phyloP scores from a whole-genome alignment of 2,113 vertebrate genomes.

The Connochaetes taurinus region DNA sequence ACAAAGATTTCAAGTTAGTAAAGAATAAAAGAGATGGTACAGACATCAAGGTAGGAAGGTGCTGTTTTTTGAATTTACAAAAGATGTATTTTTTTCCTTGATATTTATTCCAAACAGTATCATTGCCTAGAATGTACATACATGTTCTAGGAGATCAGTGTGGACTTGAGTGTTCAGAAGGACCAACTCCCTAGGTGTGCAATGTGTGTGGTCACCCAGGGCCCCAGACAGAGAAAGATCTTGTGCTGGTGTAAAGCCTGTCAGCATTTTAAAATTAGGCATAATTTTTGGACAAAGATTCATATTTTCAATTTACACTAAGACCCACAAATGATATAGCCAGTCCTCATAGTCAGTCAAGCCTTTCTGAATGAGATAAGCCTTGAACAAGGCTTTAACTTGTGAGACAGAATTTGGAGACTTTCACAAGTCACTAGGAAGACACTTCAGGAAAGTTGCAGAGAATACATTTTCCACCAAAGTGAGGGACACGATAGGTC shows the following conservation, averaged over 20 bases:
- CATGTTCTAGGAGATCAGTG: not conserved
- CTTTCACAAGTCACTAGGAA: not conserved
- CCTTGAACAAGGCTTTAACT: not conserved
- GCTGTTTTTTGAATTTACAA: not conserved
- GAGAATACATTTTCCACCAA: not conserved
- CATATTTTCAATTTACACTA: not conserved
- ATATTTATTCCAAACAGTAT: not conserved
- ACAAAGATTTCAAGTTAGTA: not conserved
- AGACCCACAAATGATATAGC: not conserved
- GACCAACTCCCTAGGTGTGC: fast-evolving
- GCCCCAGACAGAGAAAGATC: fast-evolving
- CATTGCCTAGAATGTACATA: not conserved
- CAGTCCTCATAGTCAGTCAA: not conserved
- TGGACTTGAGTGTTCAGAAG: not conserved
- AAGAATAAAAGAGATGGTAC: not conserved
- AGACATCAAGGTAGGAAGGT: not conserved
- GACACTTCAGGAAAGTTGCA: not conserved
- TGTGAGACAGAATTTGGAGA: not conserved
- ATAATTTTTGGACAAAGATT: not conserved
- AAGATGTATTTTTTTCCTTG: not conserved
- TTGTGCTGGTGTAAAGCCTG: not conserved
- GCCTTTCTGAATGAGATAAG: not conserved
- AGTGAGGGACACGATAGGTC: not conserved
- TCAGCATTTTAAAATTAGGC: not conserved
- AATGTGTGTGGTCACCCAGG: not conserved